Evolutionary conservation across 1,140 invertebrate genomes (phyloP).

Genomic region (Hypothenemus hampei): DNA sequence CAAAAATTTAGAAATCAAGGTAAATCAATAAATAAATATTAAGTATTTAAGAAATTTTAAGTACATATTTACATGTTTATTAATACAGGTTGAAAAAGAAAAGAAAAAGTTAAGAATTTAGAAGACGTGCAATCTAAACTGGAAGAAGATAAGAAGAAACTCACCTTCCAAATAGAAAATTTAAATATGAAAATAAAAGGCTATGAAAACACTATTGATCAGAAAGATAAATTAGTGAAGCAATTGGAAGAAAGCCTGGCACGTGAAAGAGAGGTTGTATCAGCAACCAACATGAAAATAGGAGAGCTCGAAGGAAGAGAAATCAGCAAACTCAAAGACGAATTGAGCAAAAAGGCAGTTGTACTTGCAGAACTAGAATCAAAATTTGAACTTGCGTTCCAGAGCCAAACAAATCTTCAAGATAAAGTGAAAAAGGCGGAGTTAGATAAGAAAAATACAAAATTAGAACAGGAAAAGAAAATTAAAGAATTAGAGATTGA

Average conservation of each 20-base stretch:
- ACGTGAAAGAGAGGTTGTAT: slow-evolving; percentile 33
- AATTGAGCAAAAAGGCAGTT: slow-evolving; percentile 49
- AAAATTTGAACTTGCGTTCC: slow-evolving; percentile 60
- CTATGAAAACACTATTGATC: slow-evolving; percentile 53
- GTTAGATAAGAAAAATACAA: slow-evolving; percentile 51
- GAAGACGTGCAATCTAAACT: slow-evolving; percentile 56
- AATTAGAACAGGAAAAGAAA: slow-evolving; percentile 55
- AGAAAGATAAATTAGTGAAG: slow-evolving; percentile 55
- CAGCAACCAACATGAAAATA: slow-evolving; percentile 26
- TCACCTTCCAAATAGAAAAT: slow-evolving; percentile 42
- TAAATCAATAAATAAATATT: slow-evolving; percentile 34
- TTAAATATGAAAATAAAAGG: slow-evolving; percentile 53
- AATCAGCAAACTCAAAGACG: slow-evolving; percentile 38
- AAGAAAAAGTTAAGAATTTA: slow-evolving; percentile 52
- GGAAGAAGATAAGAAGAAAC: slow-evolving; percentile 47
- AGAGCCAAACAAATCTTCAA: slow-evolving; percentile 51
- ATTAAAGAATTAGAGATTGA: slow-evolving; percentile 58
- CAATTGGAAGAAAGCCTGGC: slow-evolving; percentile 48
- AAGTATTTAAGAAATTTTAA: neutral
- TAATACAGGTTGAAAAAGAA: slow-evolving; percentile 56
- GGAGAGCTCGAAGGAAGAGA: slow-evolving; percentile 27
- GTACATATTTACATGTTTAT: slow-evolving; percentile 5
- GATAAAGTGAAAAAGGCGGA: slow-evolving; percentile 52
- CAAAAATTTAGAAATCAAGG: slow-evolving; percentile 57
- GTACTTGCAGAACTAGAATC: slow-evolving; percentile 52